A percentile compares a stretch with the other conserved stretches of the same genome.
Conservation (phyloP, 2,113 vertebrate species). For the Gymnorhina tibicen region DNA sequence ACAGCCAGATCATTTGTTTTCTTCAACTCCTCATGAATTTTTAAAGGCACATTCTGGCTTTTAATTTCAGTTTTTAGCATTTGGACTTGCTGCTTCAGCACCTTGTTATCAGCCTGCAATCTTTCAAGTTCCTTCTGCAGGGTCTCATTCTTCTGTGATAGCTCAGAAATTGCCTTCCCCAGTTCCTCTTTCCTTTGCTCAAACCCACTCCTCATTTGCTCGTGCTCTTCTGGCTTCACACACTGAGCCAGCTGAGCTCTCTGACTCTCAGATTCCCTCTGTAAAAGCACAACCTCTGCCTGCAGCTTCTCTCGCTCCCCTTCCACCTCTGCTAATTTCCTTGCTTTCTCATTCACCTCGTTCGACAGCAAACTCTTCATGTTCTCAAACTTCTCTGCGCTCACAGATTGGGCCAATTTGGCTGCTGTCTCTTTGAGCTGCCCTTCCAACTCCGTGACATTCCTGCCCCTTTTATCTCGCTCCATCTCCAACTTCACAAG, state of each 20-base stretch:
- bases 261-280: conserved; percentile 73
- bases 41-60: conserved; percentile 79
- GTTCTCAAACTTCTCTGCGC: conserved; percentile 84
- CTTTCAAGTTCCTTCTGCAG: conserved; percentile 83
- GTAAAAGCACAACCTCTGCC: conserved; percentile 78
- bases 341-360: conserved; percentile 84
- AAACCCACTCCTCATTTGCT: conserved; percentile 70
- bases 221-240: conserved; percentile 74
- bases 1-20: conserved; percentile 72
- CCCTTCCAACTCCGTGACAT: conserved; percentile 66
- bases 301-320: conserved; percentile 78
- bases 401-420: conserved; percentile 69
- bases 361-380: conserved; percentile 85
- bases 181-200: conserved; percentile 77
- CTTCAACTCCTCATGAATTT: conserved; percentile 81
- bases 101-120: conserved; percentile 73
- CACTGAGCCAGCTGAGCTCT: conserved; percentile 44
- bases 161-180: conserved; percentile 76
- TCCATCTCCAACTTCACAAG: conserved; percentile 71
- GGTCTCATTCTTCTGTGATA: conserved; percentile 78
- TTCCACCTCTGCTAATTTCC: conserved; percentile 76
- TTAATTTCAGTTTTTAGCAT: conserved; percentile 79
- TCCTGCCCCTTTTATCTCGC: conserved; percentile 70
- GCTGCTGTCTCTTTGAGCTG: conserved; percentile 73
- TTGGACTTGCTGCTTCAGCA: conserved; percentile 82